A percentile compares a stretch with the other conserved stretches of the same genome.
Evolutionary conservation across 2,888 invertebrate genomes (phyloP).

Genomic region (Epicampocera succincta): DNA sequence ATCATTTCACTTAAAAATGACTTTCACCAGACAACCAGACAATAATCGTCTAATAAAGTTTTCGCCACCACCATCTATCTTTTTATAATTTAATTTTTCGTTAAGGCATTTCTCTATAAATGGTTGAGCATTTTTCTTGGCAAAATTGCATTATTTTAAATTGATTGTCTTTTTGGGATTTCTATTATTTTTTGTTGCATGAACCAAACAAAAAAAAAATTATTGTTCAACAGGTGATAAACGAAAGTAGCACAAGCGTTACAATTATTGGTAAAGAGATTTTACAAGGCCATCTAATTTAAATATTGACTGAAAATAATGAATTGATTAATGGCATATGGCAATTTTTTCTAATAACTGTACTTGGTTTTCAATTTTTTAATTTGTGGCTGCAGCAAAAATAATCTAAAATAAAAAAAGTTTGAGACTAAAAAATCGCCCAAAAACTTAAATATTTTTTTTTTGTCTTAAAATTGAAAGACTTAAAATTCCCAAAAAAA

Average conservation of each 20-base stretch:
- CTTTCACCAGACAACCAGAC: constrained; percentile 19
- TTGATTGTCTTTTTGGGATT: neutral
- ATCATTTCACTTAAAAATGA: neutral
- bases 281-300: too few relatives aligned
- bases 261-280: too few relatives aligned
- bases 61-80: constrained; percentile 17
- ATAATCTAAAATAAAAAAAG: too few relatives aligned
- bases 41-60: constrained; percentile 51
- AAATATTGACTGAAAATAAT: too few relatives aligned
- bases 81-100: constrained; percentile 11
- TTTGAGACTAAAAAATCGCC: too few relatives aligned
- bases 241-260: constrained; percentile 39
- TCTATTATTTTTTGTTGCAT: constrained; percentile 10
- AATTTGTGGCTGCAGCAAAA: too few relatives aligned
- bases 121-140: constrained; percentile 41
- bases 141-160: constrained; percentile 33
- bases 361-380: too few relatives aligned
- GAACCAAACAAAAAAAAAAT: constrained; percentile 37
- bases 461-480: too few relatives aligned
- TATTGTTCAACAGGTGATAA: constrained; percentile 59
- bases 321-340: too few relatives aligned
- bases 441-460: too few relatives aligned
- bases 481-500: too few relatives aligned
- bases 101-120: constrained; percentile 44
- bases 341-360: too few relatives aligned